Base-by-base conservation (phyloP, 2,888 invertebrate species). In the Campoplex nolae region DNA sequence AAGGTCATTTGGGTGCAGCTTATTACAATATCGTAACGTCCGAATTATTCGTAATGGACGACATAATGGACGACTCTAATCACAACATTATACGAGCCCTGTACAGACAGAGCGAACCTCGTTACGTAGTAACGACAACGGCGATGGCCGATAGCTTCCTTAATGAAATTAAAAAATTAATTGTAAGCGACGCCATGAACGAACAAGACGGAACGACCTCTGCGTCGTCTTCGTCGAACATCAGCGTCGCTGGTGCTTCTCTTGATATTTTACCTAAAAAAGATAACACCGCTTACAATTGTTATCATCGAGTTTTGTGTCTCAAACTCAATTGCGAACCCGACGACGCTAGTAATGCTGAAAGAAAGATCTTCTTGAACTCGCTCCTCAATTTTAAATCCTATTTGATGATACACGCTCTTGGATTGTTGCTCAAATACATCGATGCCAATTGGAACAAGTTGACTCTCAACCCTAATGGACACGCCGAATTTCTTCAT, bases 351-450 rank as follows among this genome's bases (percentile, higher is more conserved):
- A 94, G 95, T 0, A 95, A 95, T 18, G 95, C 95, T 16, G 96
- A 96, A 86, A 95, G 96, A 74, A 94, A 95, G 3, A 91, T 96
- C 23, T 97, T 96, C 91, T 95, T 97, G 0, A 95, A 96, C 79
- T 96, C 97, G 0, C 93, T 96, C 0, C 92, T 97, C 0, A 96
- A 97, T 93, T 96, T 97, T 91, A 95, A 95, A 65, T 95, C 96
- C 87, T 95, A 95, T 8, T 95, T 96, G 77, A 96, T 96, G 85
- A 95, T 97, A 4, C 96, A 97, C 91, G 96, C 97, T 0, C 93
- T 97, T 3, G 98, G 98, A 6, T 96, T 97, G 0, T 94, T 98
- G 62, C 94, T 98, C 32, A 96, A 96, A 90, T 97, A 96, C 92
- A 91, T 98, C 54, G 97, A 97, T 89, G 95, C 95, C 76, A 96